Evolutionary conservation across 2,888 invertebrate species (phyloP).

Genomic region (Volucella inflata): DNA sequence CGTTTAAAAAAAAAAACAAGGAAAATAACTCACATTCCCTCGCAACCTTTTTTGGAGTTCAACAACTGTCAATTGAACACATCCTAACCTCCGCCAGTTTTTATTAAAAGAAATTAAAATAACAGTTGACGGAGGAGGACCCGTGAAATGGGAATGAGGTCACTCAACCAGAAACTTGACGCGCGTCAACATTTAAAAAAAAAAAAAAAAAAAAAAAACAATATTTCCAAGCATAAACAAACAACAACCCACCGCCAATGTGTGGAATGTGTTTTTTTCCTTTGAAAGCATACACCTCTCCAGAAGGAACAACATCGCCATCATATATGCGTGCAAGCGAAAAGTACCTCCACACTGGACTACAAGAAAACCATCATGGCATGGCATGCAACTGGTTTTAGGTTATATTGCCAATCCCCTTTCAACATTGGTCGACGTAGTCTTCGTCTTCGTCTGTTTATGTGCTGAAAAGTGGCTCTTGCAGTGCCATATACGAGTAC

Average conservation of each 20-base stretch:
- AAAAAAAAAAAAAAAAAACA: constrained; percentile 43
- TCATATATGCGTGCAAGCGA: neutral
- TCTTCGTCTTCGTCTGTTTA: constrained; percentile 28
- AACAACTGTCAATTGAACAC: neutral
- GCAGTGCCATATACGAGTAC: neutral
- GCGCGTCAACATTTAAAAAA: constrained; percentile 44
- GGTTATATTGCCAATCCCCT: constrained; percentile 40
- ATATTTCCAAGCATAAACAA: constrained; percentile 38
- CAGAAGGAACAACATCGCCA: constrained; percentile 26
- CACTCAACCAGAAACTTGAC: constrained; percentile 63
- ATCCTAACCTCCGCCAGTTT: neutral
- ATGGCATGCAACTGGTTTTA: constrained; percentile 71
- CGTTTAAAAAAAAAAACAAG: no score
- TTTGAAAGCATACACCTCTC: constrained; percentile 43
- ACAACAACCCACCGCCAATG: constrained; percentile 24
- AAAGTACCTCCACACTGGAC: constrained; percentile 18
- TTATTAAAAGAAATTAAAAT: no score
- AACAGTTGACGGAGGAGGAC: constrained; percentile 13
- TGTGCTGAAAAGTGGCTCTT: constrained; percentile 19
- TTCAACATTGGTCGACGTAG: neutral
- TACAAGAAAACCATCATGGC: constrained; percentile 45
- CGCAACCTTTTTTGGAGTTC: neutral
- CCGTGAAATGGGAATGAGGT: constrained; percentile 66
- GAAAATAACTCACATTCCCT: no score
- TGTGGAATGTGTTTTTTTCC: constrained; percentile 43